Evolutionary conservation across 2,888 invertebrate species (phyloP).

Genomic region (Torymus tubicola): DNA sequence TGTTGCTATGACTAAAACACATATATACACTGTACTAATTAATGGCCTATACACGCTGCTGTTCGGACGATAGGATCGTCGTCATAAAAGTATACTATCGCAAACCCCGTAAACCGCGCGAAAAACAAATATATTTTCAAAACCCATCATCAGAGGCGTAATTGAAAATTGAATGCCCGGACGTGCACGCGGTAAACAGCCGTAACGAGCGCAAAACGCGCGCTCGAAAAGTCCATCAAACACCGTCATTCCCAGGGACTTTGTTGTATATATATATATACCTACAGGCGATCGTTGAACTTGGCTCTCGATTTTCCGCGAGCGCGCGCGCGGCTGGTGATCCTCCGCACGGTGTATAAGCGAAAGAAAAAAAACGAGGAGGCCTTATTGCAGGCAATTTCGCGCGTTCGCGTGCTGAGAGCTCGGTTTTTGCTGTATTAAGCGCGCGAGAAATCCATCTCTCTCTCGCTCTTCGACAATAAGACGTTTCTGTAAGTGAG

Average conservation of each 20-base stretch:
- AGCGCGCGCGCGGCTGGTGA: not conserved
- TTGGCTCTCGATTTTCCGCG: constrained; percentile 23
- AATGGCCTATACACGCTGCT: too few relatives aligned
- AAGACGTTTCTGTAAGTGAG: constrained; percentile 16
- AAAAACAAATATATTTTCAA: constrained; percentile 15
- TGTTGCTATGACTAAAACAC: too few relatives aligned
- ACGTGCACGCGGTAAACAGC: too few relatives aligned
- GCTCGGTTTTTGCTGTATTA: constrained; percentile 8
- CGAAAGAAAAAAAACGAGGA: constrained; percentile 9
- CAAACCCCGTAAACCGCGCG: not conserved
- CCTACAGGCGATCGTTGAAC: constrained; percentile 17
- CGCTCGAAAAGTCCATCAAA: constrained; percentile 17
- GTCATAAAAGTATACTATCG: too few relatives aligned
- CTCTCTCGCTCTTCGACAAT: too few relatives aligned
- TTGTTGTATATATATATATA: not conserved
- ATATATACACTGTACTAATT: too few relatives aligned
- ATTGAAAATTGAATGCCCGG: not conserved
- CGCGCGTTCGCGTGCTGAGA: constrained; percentile 1
- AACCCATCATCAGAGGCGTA: not conserved
- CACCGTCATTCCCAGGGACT: constrained; percentile 26
- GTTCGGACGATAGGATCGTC: too few relatives aligned
- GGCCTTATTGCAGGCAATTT: constrained; percentile 46
- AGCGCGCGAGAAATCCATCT: not conserved
- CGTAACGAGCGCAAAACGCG: not conserved
- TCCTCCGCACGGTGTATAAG: not conserved